A percentile compares a stretch with the other conserved stretches of the same genome.
Conservation (phyloP, 2,113 vertebrate species). For the Megaptera novaeangliae region DNA sequence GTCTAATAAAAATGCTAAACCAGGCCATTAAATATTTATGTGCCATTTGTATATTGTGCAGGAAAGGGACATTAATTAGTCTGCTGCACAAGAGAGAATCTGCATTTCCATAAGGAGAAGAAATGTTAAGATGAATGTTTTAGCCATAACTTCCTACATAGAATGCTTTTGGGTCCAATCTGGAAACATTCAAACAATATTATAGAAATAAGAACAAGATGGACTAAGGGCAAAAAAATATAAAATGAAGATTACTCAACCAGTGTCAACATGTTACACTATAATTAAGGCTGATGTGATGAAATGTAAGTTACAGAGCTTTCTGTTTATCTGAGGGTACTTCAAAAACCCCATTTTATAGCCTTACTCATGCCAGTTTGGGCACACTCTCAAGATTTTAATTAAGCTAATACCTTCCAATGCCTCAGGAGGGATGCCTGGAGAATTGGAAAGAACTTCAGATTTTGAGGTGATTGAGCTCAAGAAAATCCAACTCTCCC, state of each 20-base stretch:
- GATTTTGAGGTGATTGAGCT: background rate
- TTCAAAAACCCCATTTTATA: background rate
- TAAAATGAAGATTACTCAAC: conserved; percentile 4
- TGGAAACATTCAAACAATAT: conserved; percentile 18
- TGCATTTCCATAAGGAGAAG: conserved; percentile 58
- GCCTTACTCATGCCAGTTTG: background rate
- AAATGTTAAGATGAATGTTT: conserved; percentile 43
- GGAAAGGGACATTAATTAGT: conserved; percentile 69
- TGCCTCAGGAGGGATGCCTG: background rate
- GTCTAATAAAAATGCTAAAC: conserved; percentile 65
- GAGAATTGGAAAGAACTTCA: background rate
- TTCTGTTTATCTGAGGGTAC: background rate
- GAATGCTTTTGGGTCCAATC: conserved; percentile 22
- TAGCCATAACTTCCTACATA: conserved; percentile 13
- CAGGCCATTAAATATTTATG: conserved; percentile 51
- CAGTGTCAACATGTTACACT: background rate
- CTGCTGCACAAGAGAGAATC: conserved; percentile 50
- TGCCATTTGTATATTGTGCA: conserved; percentile 51
- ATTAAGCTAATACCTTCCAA: background rate
- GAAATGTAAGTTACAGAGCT: background rate
- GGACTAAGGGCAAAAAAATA: background rate
- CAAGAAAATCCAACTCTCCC: background rate
- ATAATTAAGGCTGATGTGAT: conserved; percentile 3
- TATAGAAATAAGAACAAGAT: conserved; percentile 6
- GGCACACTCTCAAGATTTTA: background rate